A percentile compares a stretch with the other conserved stretches of the same genome.
phyloP scores from a whole-genome alignment of 2,888 invertebrate species.

The Sesamia inferens region DNA sequence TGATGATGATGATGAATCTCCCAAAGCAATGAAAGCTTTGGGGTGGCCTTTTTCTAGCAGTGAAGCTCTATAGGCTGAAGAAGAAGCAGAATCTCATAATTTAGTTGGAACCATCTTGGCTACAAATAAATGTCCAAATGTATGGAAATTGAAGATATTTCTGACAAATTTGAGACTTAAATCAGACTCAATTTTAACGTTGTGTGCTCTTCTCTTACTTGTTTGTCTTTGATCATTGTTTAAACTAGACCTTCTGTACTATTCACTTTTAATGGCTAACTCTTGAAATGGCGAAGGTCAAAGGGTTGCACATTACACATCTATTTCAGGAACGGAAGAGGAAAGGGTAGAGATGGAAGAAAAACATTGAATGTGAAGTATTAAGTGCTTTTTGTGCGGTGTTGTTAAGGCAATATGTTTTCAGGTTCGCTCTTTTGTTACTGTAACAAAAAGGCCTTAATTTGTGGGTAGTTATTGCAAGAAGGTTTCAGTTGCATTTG shows the following conservation, averaged over 20 bases:
- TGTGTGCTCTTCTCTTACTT: neutral
- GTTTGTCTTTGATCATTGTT: neutral
- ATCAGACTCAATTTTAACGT: too few species aligned
- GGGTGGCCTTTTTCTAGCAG: too few species aligned
- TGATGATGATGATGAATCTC: too few species aligned
- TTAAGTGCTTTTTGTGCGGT: slow-evolving; percentile 55
- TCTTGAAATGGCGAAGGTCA: slow-evolving; percentile 43
- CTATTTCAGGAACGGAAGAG: slow-evolving; percentile 36
- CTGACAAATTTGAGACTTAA: too few species aligned
- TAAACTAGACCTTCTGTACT: neutral
- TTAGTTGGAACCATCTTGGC: too few species aligned
- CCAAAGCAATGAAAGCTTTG: too few species aligned
- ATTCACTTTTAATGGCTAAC: neutral
- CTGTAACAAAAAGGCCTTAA: slow-evolving; percentile 22
- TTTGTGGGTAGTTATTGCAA: neutral
- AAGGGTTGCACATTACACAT: slow-evolving; percentile 43
- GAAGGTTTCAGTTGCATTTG: neutral
- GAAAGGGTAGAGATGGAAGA: slow-evolving; percentile 39
- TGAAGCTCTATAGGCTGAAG: too few species aligned
- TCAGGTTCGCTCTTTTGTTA: slow-evolving; percentile 33
- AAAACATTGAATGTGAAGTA: slow-evolving; percentile 39
- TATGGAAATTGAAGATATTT: too few species aligned
- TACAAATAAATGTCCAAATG: too few species aligned
- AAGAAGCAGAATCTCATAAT: too few species aligned
- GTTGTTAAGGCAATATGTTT: slow-evolving; percentile 42